Conservation (phyloP, 1,140 invertebrate species). For the Prorops nasuta region DNA sequence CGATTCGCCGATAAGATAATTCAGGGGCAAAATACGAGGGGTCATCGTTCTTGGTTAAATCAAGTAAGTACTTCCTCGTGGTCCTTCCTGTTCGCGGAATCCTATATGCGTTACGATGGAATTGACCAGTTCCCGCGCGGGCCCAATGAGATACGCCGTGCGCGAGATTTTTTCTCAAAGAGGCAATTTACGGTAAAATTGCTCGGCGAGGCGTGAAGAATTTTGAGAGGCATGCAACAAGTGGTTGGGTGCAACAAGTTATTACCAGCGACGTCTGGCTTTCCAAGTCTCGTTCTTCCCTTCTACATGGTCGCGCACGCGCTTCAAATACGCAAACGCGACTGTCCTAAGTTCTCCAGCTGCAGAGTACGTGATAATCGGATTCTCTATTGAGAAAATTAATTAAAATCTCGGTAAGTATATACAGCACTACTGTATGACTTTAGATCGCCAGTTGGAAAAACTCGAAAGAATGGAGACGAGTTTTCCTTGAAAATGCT, state of each 20-base stretch:
- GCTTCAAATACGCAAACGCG: conserved; percentile 3
- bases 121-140: conserved; percentile 14
- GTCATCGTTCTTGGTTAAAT: too few relatives aligned
- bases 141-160: conserved; percentile 33
- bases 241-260: conserved; percentile 49
- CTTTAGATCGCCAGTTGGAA: too few relatives aligned
- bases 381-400: too few relatives aligned
- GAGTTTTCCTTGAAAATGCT: too few relatives aligned
- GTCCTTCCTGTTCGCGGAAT: conserved; percentile 15
- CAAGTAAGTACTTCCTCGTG: conserved; percentile 20
- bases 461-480: too few relatives aligned
- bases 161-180: conserved; percentile 32
- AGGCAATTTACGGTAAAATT: conserved; percentile 47
- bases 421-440: too few relatives aligned
- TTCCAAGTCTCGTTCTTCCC: conserved; percentile 24
- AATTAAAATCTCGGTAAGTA: too few relatives aligned
- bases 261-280: conserved; percentile 38
- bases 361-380: too few relatives aligned
- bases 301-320: conserved; percentile 5
- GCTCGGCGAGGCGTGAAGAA: conserved; percentile 46
- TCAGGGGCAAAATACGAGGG: too few relatives aligned
- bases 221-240: conserved; percentile 50
- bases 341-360: too few relatives aligned
- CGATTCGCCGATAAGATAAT: too few relatives aligned
- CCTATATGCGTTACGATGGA: conserved; percentile 13